Base-by-base conservation (phyloP, 2,113 vertebrate genomes). In the Aptenodytes patagonicus region DNA sequence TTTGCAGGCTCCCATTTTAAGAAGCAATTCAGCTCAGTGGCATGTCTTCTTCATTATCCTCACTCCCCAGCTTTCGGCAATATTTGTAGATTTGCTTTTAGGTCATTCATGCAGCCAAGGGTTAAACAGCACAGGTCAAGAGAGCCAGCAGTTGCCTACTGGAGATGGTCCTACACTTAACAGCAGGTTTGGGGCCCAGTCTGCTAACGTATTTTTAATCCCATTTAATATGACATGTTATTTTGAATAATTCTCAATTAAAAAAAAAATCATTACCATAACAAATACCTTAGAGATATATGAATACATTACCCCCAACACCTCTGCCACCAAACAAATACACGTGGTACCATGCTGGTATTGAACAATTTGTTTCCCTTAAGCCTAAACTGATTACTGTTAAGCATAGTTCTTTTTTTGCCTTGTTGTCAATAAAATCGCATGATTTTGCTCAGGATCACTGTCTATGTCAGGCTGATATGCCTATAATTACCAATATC, bases 401-500 rank as follows among this genome's bases (percentile, higher is more conserved):
- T 26, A 60, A 64, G 12, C 21, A 21, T 5, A 72, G 32, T 7
- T 36, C 2, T 25, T 8, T 58, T 72, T 93, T 68, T 71, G 14
- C n/a, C 24, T 69, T 65, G 12, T 32, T 83, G 18, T 34, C 90
- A 90, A 85, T 26, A 17, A 83, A 81, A 88, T 66, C 18, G 6
- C 64, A 36, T 28, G 65, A 44, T 77, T 95, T 93, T 38, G 28
- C 55, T 89, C 55, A 3, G 18, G 68, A 38, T 95, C 55, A 52
- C 66, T 79, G 55, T 57, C 65, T 78, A 11, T 26, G 24, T 88
- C 66, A 89, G 76, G 46, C 38, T 86, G 94, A 87, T 88, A 87
- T 46, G 68, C 54, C 76, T 96, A 42, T 92, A 87, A 96, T 94
- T 95, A 89, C 57, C 77, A 84, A 62, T 94, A 87, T 83, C 83